Evolutionary conservation across 2,888 invertebrate genomes (phyloP), one percentile per base, ranked within the genome.

Genomic region (Drosophila austrosaltans): DNA sequence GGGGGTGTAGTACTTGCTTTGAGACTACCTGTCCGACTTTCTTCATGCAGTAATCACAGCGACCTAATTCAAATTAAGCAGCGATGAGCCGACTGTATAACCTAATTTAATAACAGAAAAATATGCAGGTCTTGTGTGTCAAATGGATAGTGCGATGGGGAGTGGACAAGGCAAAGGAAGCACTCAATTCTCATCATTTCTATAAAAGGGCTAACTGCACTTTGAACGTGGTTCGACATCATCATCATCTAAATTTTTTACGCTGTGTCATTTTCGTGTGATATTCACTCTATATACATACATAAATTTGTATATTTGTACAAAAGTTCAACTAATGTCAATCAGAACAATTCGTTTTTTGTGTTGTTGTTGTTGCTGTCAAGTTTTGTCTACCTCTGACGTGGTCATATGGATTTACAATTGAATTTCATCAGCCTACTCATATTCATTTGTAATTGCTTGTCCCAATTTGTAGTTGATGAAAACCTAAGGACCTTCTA

Each of bases 251-350:
- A 36, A 36, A 22, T 57, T 57, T 39, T 57, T 57, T 39, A 22
- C 20, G 56, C 56, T 36, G 36, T 57, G 36, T 36, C 56, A 57
- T 12, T 57, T 57, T 12, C 36, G 36, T 57, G 57, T 57, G 36
- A 22, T 39, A 39, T 57, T n/a, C 10, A 16, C 36, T 57, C 10
- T 20, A n/a, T 20, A 20, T 20, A 10, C 7, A 36, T 1, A 57
- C 12, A 39, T 22, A 16, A 5, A 20, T 36, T 5, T 8, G 20
- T 44, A 57, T 57, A 36, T 36, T 25, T 20, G 16, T 30, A 4
- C 22, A 12, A 57, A 57, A 53, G 57, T 57, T 57, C 57, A 57
- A 10, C 57, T 12, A 57, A 57, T 39, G 56, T 57, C 57, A 57
- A 39, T 57, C 57, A 57, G 20, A 20, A 39, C 57, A 57, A 57